Evolutionary conservation across 2,113 vertebrate species (phyloP).

Genomic region (Ophthalmolycus amberensis): DNA sequence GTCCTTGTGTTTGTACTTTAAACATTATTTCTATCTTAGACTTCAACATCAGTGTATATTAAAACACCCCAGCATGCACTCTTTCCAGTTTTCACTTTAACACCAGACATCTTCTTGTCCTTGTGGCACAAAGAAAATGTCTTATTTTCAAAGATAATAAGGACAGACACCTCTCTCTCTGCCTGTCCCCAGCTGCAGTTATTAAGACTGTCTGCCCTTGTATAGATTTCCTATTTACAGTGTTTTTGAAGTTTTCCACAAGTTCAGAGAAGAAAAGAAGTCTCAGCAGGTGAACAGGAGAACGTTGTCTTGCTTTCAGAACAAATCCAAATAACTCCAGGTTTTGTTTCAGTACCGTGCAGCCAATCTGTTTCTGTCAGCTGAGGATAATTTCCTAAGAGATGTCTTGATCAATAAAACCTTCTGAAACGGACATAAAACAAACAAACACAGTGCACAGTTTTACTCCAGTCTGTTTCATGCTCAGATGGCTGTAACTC

Average conservation of each 20-base stretch:
- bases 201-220: constrained; percentile 28
- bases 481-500: background rate
- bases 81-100: background rate
- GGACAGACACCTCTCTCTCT: background rate
- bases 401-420: background rate
- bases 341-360: background rate
- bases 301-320: background rate
- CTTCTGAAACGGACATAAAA: background rate
- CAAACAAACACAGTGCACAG: background rate
- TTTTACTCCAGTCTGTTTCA: background rate
- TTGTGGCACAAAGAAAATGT: background rate
- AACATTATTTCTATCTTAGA: background rate
- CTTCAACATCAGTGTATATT: background rate
- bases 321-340: background rate
- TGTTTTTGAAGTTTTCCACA: constrained; percentile 2
- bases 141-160: background rate
- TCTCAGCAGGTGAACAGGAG: background rate
- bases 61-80: background rate
- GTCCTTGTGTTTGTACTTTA: constrained; percentile 4
- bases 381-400: background rate
- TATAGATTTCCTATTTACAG: constrained; percentile 27
- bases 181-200: background rate
- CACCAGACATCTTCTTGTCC: background rate
- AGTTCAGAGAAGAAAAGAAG: background rate
- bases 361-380: constrained; percentile 16